A percentile compares a stretch with the other conserved stretches of the same genome.
Evolutionary conservation across 2,888 invertebrate species (phyloP).

Genomic region (Lampropteryx suffumata): DNA sequence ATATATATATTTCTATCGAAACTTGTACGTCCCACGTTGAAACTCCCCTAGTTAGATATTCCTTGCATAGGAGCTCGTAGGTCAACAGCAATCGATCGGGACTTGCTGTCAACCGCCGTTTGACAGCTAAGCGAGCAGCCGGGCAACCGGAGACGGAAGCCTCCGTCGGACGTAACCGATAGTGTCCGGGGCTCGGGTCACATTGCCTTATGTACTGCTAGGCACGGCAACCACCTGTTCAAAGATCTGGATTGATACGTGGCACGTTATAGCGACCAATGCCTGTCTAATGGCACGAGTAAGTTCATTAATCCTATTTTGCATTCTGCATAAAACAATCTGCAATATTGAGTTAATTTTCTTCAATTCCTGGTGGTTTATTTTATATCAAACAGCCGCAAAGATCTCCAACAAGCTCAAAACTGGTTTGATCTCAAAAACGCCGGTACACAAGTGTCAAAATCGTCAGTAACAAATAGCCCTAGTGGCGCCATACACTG

Average conservation of each 20-base stretch:
- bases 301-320: too few species aligned
- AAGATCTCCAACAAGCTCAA: background rate
- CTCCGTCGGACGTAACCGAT: conserved; percentile 45
- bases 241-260: too few species aligned
- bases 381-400: background rate
- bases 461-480: conserved; percentile 34
- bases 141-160: conserved; percentile 51
- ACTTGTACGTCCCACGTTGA: conserved; percentile 3
- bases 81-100: conserved; percentile 16
- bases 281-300: too few species aligned
- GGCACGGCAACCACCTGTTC: conserved; percentile 25
- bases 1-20: conserved; percentile 8
- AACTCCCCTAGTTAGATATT: background rate
- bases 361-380: too few species aligned
- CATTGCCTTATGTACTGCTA: conserved; percentile 33
- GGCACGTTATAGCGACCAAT: too few species aligned
- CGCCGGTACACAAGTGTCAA: conserved; percentile 28
- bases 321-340: too few species aligned
- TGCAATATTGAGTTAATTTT: too few species aligned
- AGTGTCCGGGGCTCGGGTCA: conserved; percentile 40
- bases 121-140: conserved; percentile 12
- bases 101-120: conserved; percentile 14
- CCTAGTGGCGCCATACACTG: conserved; percentile 26
- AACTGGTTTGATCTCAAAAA: conserved; percentile 20
- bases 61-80: background rate